Percentiles rank a stretch among this genome's conserved stretches.
These are phyloP conservation scores for Picus viridis DNA, from an alignment of 2,797 vertebrate species.

Conservation along the genomic window DNA sequence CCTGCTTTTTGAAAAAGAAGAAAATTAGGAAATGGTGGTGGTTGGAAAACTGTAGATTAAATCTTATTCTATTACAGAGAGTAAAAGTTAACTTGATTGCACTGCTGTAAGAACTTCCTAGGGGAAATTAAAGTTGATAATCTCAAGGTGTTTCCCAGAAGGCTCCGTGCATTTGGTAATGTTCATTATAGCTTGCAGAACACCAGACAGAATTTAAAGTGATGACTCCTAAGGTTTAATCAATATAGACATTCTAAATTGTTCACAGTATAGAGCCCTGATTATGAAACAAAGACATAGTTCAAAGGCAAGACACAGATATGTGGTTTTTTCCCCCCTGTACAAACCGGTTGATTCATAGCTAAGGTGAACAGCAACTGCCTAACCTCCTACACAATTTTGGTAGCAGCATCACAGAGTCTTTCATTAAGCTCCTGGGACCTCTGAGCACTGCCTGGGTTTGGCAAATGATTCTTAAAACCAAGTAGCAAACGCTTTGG, in stretches of 20 bases:
- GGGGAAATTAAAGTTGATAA: slow-evolving; percentile 75
- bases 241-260: slow-evolving; percentile 69
- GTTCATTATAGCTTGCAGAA: slow-evolving; percentile 69
- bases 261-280: slow-evolving; percentile 19
- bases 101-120: slow-evolving; percentile 63
- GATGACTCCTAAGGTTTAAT: slow-evolving; percentile 66
- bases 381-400: not conserved
- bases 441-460: not conserved
- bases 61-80: slow-evolving; percentile 63
- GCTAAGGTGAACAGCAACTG: not conserved
- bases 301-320: not conserved
- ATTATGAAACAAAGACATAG: slow-evolving; percentile 3
- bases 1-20: not conserved
- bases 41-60: slow-evolving; percentile 61
- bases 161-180: slow-evolving; percentile 4
- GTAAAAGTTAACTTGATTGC: slow-evolving; percentile 65
- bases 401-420: not conserved
- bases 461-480: not conserved
- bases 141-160: slow-evolving; percentile 67
- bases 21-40: slow-evolving; percentile 16
- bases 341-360: not conserved
- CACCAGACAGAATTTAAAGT: slow-evolving; percentile 51
- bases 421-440: not conserved
- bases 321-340: not conserved
- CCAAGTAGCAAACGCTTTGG: not conserved